Evolutionary conservation across 2,113 vertebrate species (phyloP), one percentile per base, ranked within the genome.

Genomic region (Emydura subglobosa): DNA sequence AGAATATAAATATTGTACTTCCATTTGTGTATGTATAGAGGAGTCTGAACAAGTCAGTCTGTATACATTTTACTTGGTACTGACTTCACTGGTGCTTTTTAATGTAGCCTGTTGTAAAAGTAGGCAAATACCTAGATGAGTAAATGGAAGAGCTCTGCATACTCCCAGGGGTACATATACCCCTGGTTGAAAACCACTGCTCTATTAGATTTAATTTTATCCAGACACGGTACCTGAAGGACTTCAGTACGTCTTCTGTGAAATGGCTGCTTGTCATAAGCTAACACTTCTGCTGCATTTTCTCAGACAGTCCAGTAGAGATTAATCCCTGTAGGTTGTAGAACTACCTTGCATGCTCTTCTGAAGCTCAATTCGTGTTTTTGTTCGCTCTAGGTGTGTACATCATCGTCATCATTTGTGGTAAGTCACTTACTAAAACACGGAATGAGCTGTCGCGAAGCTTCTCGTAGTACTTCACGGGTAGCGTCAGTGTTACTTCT

Each of bases 381-480:
- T 97, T 49, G 19, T 72, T 72, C 22, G 9, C 19, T 34, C 19
- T 79, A 97, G 97, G 92, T 96, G 34, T 10, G 0, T 95, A 93
- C 74, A 4, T 96, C 27, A 91, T 16, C 0, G 88, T 54, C 81
- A 85, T 93, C 90, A 91, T 97, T 53, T 91, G 80, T 88, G 91
- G 97, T 97, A 83, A 97, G 97, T 97, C 7, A 82, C 54, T 19
- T 34, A 2, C 4, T 11, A 94, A 39, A 39, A 90, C 54, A 5
- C 14, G 51, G 10, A 82, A 27, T 7, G 8, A 87, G 42, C 59
- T 14, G 2, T 0, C 0, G 1, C 31, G 11, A 10, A 14, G 50
- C 1, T 25, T 44, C 1, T 2, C 1, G 31, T 57, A 83, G 31
- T 53, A 87, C 12, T 7, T 74, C 1, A 6, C 59, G 10, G 81